phyloP scores from a whole-genome alignment of 1,140 invertebrate species.

The Dendrolimus kikuchii region DNA sequence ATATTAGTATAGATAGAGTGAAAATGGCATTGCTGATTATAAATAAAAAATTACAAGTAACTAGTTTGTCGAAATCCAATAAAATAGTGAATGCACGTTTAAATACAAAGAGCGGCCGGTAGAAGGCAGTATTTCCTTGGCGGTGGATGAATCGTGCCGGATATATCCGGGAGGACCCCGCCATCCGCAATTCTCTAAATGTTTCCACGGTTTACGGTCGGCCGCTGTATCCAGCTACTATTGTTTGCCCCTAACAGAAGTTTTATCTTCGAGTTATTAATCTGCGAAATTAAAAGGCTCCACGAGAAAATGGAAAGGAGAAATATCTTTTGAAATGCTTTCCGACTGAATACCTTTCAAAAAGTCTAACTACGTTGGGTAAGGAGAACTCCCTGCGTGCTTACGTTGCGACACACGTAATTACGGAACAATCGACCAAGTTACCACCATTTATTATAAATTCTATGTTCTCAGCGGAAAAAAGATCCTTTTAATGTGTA shows the following conservation, averaged over 20 bases:
- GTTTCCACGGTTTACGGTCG: constrained; percentile 17
- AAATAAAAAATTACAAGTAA: too few relatives aligned
- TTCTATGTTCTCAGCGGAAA: constrained; percentile 38
- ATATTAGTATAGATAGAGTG: too few relatives aligned
- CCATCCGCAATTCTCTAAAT: constrained; percentile 21
- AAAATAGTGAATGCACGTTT: constrained; percentile 8
- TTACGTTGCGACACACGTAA: constrained; percentile 18
- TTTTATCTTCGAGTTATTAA: constrained; percentile 28
- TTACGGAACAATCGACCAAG: constrained; percentile 39
- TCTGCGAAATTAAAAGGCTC: constrained; percentile 23
- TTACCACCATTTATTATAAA: constrained; percentile 49
- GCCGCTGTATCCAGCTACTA: constrained; percentile 20
- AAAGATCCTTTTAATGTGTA: constrained; percentile 54
- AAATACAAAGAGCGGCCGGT: constrained; percentile 11
- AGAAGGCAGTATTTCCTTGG: constrained; percentile 15
- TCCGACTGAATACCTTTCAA: constrained; percentile 2
- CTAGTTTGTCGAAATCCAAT: constrained; percentile 1
- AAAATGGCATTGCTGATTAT: too few relatives aligned
- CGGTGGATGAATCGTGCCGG: constrained; percentile 17
- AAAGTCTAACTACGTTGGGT: not conserved
- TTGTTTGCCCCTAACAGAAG: constrained; percentile 27
- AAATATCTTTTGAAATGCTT: constrained; percentile 10
- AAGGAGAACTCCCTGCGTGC: not conserved
- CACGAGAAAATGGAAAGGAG: constrained; percentile 6
- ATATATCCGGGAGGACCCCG: constrained; percentile 14